Evolutionary conservation across 2,888 invertebrate species (phyloP).

Genomic region (Tenthredo mesomela): DNA sequence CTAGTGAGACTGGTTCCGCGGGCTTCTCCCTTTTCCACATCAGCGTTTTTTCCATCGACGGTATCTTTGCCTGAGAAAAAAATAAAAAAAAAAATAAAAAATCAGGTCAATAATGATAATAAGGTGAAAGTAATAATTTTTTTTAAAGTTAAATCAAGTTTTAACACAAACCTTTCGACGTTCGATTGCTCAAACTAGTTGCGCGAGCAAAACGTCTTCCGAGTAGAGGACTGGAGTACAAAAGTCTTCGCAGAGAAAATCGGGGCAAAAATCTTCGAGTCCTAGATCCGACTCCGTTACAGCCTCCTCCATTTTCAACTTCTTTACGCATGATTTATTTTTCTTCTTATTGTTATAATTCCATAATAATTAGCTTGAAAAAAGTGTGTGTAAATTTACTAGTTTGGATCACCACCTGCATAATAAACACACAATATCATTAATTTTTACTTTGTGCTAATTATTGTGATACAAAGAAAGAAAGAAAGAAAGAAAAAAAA

Average conservation of each 20-base stretch:
- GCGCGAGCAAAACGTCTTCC: constrained; percentile 81
- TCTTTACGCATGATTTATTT: constrained; percentile 73
- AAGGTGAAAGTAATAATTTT: too few relatives aligned
- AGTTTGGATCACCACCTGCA: not conserved
- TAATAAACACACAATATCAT: too few relatives aligned
- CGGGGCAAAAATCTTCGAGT: constrained; percentile 77
- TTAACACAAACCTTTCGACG: constrained; percentile 67
- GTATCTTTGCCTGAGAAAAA: constrained; percentile 79
- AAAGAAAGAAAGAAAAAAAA: too few relatives aligned
- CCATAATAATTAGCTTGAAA: constrained; percentile 50
- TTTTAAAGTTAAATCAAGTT: constrained; percentile 33
- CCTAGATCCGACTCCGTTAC: constrained; percentile 70
- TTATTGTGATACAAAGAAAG: not conserved
- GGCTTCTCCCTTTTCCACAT: constrained; percentile 78
- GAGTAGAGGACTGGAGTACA: constrained; percentile 86
- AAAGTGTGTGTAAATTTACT: not conserved
- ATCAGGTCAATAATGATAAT: too few relatives aligned
- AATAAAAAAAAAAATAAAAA: too few relatives aligned
- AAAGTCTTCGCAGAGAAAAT: constrained; percentile 85
- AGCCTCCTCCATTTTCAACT: constrained; percentile 72
- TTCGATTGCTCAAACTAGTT: constrained; percentile 67
- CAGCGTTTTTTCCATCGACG: constrained; percentile 72
- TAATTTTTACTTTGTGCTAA: too few relatives aligned
- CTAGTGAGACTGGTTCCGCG: constrained; percentile 73
- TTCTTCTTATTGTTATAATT: constrained; percentile 57